Evolutionary conservation across 2,888 invertebrate genomes (phyloP), one percentile per base, ranked within the genome.

Genomic region (Ptychoptera contaminata): DNA sequence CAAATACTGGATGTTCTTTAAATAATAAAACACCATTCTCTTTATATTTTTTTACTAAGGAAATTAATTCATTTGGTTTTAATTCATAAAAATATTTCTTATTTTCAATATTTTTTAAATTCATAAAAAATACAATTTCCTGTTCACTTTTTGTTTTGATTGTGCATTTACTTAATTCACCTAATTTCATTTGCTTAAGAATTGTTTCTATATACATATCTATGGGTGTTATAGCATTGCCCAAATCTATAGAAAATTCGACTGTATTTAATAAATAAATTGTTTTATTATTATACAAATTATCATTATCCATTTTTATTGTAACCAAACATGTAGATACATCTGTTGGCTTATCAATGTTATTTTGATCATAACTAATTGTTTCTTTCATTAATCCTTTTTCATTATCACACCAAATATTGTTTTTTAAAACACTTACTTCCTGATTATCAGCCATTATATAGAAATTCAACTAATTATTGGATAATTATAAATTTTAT

Each of bases 1-100:
- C 84, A 58, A 84, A 82, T 9, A 68, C 65, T 43, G 76, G 71
- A 48, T 73, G 71, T 2, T 68, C 57, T 56, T 76, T 76, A 49
- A 82, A 83, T 48, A 85, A 67, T 30, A 69, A 59, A 0, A 82
- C 78, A 1, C 73, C 73, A 47, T 63, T 64, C 31, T 62, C 58
- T 51, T 72, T 72, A 45, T 69, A 70, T 8, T 59, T 57, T 15
- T 58, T 49, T 0, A 72, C 68, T 48, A 69, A 51, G 8, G 58
- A 51, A 47, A 59, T 63, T 49, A 70, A 68, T 50, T 67, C 61
- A 2, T 51, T 47, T 1, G 66, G 63, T 23, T 51, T 55, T 52
- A 70, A 60, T 43, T 68, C 59, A 47, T 62, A 69, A 43, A 71
- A 60, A 44, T 63, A 64, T 9, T 62, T 65, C n/a, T 61, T 55